phyloP scores from a whole-genome alignment of 2,797 vertebrate species.

The Argyrosomus regius region DNA sequence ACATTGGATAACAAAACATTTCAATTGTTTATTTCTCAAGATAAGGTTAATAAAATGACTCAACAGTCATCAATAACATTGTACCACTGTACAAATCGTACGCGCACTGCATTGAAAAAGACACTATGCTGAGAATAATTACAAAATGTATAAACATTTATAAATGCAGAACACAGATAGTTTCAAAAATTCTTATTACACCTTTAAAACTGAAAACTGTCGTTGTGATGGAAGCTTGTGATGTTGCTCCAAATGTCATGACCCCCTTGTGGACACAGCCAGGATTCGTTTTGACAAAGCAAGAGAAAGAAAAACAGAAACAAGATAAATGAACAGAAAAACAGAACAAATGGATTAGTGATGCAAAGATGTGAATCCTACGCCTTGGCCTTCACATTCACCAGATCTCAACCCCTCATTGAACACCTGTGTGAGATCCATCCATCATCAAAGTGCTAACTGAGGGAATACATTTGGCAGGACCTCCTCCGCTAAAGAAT shows the following conservation, averaged over 20 bases:
- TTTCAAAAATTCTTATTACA: background rate
- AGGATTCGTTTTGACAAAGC: no score
- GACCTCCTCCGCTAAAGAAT: background rate
- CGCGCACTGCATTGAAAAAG: background rate
- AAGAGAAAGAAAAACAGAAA: no score
- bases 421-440: conserved; percentile 19
- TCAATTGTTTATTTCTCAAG: background rate
- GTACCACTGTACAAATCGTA: background rate
- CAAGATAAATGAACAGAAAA: no score
- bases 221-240: no score
- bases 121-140: background rate
- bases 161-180: background rate
- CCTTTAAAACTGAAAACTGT: background rate
- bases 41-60: background rate
- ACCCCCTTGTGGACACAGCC: no score
- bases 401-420: background rate
- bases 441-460: conserved; percentile 6
- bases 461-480: background rate
- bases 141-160: background rate
- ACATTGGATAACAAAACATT: background rate
- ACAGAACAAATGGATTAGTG: background rate
- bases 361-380: conserved; percentile 17
- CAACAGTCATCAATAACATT: background rate
- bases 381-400: background rate
- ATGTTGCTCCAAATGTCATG: no score